Percentiles rank a stretch among this genome's conserved stretches.
phyloP scores from a whole-genome alignment of 37 sponge, comb jelly and placozoan genomes.

The Bolinopsis microptera region DNA sequence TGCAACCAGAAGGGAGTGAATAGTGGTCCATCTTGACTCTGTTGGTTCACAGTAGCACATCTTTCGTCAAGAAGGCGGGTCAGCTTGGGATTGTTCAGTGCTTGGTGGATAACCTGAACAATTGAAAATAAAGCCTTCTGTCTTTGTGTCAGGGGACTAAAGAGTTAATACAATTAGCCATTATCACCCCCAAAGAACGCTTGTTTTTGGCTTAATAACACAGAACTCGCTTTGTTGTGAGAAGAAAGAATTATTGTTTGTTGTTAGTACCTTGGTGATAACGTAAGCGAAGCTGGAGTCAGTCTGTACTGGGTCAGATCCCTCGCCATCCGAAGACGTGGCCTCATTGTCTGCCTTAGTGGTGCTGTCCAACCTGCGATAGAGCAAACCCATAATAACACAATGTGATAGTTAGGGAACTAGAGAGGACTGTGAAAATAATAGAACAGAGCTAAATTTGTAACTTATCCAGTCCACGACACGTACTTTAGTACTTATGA shows the following conservation, averaged over 20 bases:
- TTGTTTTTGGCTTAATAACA: not conserved
- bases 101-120: constrained; percentile 13
- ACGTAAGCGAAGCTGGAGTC: constrained; percentile 35
- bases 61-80: constrained; percentile 2
- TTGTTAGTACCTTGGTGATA: constrained; percentile 8
- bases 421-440: not conserved
- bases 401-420: no score
- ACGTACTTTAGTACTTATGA: no score
- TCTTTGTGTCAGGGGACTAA: not conserved
- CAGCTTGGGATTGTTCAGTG: constrained; percentile 18
- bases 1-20: constrained; percentile 14
- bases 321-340: constrained; percentile 1
- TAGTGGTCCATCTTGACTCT: not conserved
- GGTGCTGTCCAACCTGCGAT: not conserved
- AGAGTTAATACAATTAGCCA: not conserved
- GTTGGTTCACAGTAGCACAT: not conserved
- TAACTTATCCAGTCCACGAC: no score
- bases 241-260: no score
- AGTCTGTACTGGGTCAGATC: not conserved
- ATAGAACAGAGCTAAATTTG: not conserved
- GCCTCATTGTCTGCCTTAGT: constrained; percentile 6
- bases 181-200: not conserved
- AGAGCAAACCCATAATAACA: no score
- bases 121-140: not conserved
- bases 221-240: not conserved